Base-by-base conservation (phyloP, 30 jellyfish, hydroid and myxozoan genomes). In the Pseudorhiza aurosa region DNA sequence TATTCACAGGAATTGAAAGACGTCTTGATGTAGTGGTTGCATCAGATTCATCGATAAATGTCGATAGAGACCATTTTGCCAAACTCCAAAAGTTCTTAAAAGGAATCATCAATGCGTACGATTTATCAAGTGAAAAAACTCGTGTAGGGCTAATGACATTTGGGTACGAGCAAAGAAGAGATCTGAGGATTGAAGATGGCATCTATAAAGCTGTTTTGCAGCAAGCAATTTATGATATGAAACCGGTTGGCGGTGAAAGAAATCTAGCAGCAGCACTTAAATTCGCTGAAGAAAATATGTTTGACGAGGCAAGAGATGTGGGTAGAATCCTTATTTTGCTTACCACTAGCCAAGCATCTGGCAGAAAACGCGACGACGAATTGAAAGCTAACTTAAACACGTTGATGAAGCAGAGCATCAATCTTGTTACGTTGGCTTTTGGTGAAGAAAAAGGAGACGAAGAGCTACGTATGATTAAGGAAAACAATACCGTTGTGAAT, bases 21-120 rank as follows among this genome's bases (percentile, higher is more conserved):
- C 65, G 30, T 29, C 65, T 89, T n/a, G 98, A 93, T 75, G 72
- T 93, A 18, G 87, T 93, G 0, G 69, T 93, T 57, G 65, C 87
- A 18, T 15, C 86, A 47, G 98, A 93, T 67, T 95, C 90, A 11
- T 85, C 98, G 3, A 46, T 30, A 1, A 14, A 17, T 11, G 87
- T 81, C n/a, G 15, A 81, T 0, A 33, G 1, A 2, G 11, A 42
- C 18, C 32, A 30, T 1, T 82, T 93, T 55, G 39, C 33, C 18
- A 79, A 44, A 30, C 72, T 92, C 85, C 68, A 81, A 44, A 73
- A 75, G 10, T 75, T 73, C 75, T 39, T 68, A 4, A 40, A 29
- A 7, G 93, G 92, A 15, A 21, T 79, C 32, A 22, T 85, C 0
- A 29, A 37, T 11, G 96, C 85, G 15, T 79, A 58, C 46, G 60